Percentiles rank a stretch among this genome's conserved stretches.
These are phyloP conservation scores for Drosophila birchii DNA, from an alignment of 2,888 invertebrate genomes.

Conservation along the genomic window DNA sequence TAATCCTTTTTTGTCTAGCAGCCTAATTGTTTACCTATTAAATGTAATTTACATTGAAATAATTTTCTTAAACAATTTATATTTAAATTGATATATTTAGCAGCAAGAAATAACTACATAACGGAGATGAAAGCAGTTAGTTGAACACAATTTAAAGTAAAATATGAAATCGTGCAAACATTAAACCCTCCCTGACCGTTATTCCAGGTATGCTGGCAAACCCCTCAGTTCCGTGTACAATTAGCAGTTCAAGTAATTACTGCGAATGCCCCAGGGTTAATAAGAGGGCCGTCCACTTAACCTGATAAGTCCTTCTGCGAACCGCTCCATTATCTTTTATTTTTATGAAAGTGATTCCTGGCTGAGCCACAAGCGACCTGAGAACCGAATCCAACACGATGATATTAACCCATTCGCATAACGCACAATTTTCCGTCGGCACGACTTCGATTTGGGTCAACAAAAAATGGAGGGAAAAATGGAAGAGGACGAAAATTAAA, in stretches of 20 bases:
- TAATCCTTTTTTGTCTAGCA: neutral
- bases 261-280: conserved; percentile 67
- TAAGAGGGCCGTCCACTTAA: conserved; percentile 56
- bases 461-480: conserved; percentile 7
- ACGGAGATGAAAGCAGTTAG: neutral
- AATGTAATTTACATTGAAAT: neutral
- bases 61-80: neutral
- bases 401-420: conserved; percentile 54
- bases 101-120: too few species aligned
- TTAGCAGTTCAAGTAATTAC: conserved; percentile 74
- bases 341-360: conserved; percentile 25
- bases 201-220: neutral
- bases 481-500: conserved; percentile 51
- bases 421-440: conserved; percentile 29
- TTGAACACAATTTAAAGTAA: neutral
- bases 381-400: conserved; percentile 3
- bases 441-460: conserved; percentile 41
- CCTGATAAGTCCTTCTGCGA: conserved; percentile 55
- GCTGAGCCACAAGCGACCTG: conserved; percentile 1
- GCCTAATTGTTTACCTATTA: neutral
- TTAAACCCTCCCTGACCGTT: conserved; percentile 1
- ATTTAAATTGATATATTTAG: neutral
- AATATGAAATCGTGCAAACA: conserved; percentile 3
- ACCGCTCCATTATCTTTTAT: conserved; percentile 16
- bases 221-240: conserved; percentile 48